Evolutionary conservation across 1,140 invertebrate species (phyloP).

Genomic region (Papilio dardanus): DNA sequence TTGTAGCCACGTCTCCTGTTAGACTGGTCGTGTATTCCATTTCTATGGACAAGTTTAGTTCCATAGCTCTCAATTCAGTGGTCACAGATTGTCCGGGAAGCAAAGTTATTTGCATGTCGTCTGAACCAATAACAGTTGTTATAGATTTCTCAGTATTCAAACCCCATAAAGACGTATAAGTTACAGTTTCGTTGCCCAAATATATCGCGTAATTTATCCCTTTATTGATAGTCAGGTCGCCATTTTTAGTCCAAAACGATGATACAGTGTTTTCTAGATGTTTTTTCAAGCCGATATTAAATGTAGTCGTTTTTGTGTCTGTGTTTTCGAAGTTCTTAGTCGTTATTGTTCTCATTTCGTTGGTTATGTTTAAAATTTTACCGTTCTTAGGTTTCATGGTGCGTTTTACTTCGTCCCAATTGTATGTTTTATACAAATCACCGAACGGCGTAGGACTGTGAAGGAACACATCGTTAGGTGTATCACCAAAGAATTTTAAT

Average conservation of each 20-base stretch:
- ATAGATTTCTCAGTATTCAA: slow-evolving; percentile 43
- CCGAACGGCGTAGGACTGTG: slow-evolving; percentile 57
- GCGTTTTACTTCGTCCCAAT: slow-evolving; percentile 50
- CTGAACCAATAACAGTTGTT: slow-evolving; percentile 44
- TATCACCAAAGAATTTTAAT: slow-evolving; percentile 39
- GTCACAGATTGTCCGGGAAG: slow-evolving; percentile 48
- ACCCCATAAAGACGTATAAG: slow-evolving; percentile 49
- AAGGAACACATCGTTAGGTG: slow-evolving; percentile 50
- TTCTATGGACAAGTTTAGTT: slow-evolving; percentile 42
- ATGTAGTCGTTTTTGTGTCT: slow-evolving; percentile 40
- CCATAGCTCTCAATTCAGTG: slow-evolving; percentile 46
- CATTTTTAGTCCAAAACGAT: slow-evolving; percentile 45
- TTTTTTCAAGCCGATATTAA: slow-evolving; percentile 44
- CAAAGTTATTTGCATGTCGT: slow-evolving; percentile 45
- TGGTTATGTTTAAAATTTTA: slow-evolving; percentile 40
- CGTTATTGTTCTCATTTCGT: slow-evolving; percentile 39
- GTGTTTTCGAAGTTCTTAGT: slow-evolving; percentile 44
- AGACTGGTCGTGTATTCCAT: slow-evolving; percentile 56
- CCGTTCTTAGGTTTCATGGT: slow-evolving; percentile 44
- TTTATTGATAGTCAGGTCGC: slow-evolving; percentile 33
- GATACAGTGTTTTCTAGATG: slow-evolving; percentile 43
- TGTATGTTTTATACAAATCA: slow-evolving; percentile 49
- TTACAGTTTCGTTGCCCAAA: slow-evolving; percentile 36
- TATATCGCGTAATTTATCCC: slow-evolving; percentile 41
- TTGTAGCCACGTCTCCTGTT: slow-evolving; percentile 48